phyloP scores from a whole-genome alignment of 2,797 vertebrate species.

The Periparus ater region DNA sequence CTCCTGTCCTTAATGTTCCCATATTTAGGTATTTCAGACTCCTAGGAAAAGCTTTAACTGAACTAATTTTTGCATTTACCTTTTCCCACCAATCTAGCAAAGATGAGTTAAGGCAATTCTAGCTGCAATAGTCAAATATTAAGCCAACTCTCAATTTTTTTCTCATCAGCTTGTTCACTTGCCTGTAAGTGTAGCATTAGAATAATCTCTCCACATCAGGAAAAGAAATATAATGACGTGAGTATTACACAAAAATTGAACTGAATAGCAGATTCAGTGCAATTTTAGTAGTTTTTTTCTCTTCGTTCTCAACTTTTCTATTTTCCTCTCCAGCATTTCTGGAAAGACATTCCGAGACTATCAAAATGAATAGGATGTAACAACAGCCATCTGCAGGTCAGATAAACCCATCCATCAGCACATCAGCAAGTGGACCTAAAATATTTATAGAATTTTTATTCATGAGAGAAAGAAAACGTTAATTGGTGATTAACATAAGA shows the following conservation, averaged over 20 bases:
- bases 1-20: background rate
- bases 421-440: slow-evolving; percentile 87
- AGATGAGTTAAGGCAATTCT: background rate
- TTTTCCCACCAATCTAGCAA: background rate
- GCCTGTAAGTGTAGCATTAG: background rate
- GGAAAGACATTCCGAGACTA: slow-evolving; percentile 81
- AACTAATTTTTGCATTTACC: background rate
- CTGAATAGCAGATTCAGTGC: slow-evolving; percentile 21
- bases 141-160: background rate
- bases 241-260: slow-evolving; percentile 44
- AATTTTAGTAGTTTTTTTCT: slow-evolving; percentile 38
- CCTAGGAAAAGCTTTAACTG: background rate
- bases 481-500: slow-evolving; percentile 74
- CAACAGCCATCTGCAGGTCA: slow-evolving; percentile 87
- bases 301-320: slow-evolving; percentile 39
- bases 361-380: slow-evolving; percentile 80
- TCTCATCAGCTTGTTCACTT: background rate
- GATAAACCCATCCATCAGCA: slow-evolving; percentile 85
- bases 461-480: slow-evolving; percentile 52
- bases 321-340: slow-evolving; percentile 77
- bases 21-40: background rate
- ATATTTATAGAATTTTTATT: slow-evolving; percentile 79
- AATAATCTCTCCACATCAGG: slow-evolving; percentile 35
- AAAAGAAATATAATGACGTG: slow-evolving; percentile 2
- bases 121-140: background rate